Base-by-base conservation (phyloP, 2,113 vertebrate species). In the Cyanistes caeruleus region DNA sequence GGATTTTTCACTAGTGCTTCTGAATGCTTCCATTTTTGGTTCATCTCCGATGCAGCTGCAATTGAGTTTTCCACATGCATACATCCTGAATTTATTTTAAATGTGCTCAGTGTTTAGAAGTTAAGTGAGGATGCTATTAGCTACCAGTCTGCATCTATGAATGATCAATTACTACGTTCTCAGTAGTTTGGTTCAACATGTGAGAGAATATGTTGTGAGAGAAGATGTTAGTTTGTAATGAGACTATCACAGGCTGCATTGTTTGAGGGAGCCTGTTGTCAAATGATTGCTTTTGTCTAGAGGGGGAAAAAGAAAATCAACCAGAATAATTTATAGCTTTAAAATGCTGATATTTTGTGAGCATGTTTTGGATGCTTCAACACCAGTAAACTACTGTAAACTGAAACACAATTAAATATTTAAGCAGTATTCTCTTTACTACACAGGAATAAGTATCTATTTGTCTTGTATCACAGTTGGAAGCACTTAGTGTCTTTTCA, bases 381-480 rank as follows among this genome's bases (percentile, higher is more conserved):
- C 78, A 89, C 37, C 44, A 41, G 79, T 81, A 89, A 92, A 92
- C 25, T 84, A 51, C 53, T 82, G 90, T 68, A 95, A 96, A 89
- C 60, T 23, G 8, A 95, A 96, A 60, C 37, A 72, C 28, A 27
- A 91, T 90, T 80, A 94, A 97, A 93, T 97, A 93, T 94, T 97
- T 86, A 96, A 87, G 49, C 44, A 60, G 43, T 25, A 35, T 87
- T 91, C 83, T 84, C 60, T 90, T 89, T 60, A 59, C 65, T 63
- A 82, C 13, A 35, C 20, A 75, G n/a, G 18, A 23, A 21, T 80
- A 90, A 77, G 52, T 39, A 44, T 64, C 79, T 85, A 35, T 95
- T 80, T 83, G 49, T 89, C 88, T 87, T 78, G 44, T 56, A 68
- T 89, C 80, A 87, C 53, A 44, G 14, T n/a, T 90, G 64, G 49